Conservation (phyloP, 2,797 vertebrate species). For the Sarcophilus harrisii region DNA sequence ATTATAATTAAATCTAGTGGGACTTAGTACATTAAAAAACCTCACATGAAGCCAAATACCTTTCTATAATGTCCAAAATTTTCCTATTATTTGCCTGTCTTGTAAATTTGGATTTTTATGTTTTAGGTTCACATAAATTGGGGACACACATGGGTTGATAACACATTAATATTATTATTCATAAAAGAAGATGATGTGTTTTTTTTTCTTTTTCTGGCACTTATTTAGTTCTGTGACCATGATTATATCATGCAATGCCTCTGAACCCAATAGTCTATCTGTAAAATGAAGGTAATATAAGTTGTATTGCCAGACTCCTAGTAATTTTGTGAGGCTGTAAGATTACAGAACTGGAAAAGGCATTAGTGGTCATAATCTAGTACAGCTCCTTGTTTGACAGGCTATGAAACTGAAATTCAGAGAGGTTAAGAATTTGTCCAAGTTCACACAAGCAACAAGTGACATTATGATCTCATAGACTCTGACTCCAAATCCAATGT, state of each 20-base stretch:
- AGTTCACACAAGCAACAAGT: neutral
- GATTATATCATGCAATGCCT: neutral
- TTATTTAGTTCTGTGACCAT: neutral
- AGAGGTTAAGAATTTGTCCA: neutral
- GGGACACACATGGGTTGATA: neutral
- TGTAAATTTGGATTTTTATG: neutral
- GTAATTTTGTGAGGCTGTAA: neutral
- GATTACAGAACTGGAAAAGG: neutral
- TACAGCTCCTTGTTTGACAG: neutral
- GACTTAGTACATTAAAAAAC: neutral
- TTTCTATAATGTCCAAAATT: neutral
- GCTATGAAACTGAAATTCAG: neutral
- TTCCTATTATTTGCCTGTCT: neutral
- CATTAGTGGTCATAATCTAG: neutral
- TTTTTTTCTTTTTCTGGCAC: neutral
- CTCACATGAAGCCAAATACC: neutral
- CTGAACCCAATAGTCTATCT: neutral
- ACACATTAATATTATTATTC: neutral
- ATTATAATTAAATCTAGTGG: neutral
- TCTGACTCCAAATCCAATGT: fast-evolving
- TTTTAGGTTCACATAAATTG: neutral
- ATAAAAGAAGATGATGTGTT: neutral
- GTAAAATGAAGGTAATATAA: neutral
- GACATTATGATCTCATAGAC: neutral
- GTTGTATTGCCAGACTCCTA: neutral